Evolutionary conservation across 1,140 invertebrate genomes (phyloP), one percentile per base, ranked within the genome.

Genomic region (Pseudomyrmex gracilis): DNA sequence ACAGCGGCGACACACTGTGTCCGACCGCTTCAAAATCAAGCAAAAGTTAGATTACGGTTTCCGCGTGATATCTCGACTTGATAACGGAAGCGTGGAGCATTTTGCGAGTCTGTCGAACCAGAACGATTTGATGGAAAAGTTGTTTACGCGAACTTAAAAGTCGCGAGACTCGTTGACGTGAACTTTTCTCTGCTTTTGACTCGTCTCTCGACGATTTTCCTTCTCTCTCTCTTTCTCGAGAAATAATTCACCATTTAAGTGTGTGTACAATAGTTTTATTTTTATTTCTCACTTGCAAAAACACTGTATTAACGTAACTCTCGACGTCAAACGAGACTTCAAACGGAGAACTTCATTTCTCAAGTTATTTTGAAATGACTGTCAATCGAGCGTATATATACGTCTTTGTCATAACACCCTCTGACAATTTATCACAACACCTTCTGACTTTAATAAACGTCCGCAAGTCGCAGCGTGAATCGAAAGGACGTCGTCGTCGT

Each of bases 1-100:
- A 34, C 34, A 7, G 34, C 17, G 49, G 34, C 74, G 10, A 45
- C 34, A 34, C 34, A 34, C 34, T 34, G 34, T 43, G 34, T 68
- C 34, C 17, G 20, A 51, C 22, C 47, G 22, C 12, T 68, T 57
- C 12, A 20, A 68, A 67, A 77, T 67, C 22, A 15, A 20, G 13
- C 17, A 10, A 57, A 70, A 78, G 49, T 78, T 78, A 45, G 20
- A 78, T 78, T 68, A 78, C 51, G 49, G 8, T 78, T 58, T 47
- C 15, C n/a, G n/a, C 43, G 24, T 58, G 15, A 74, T 51, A 34
- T 3, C 12, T 22, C 51, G 60, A 3, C 2, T n/a, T 17, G 76
- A 58, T 58, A 70, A 78, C 49, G 17, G 24, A 24, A 9, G 10
- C 24, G 10, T 4, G 45, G n/a, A 45, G 64, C 55, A 70, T 78